Percentiles rank a stretch among this genome's conserved stretches.
Evolutionary conservation across 2,113 vertebrate genomes (phyloP).

Genomic region (Myodes glareolus): DNA sequence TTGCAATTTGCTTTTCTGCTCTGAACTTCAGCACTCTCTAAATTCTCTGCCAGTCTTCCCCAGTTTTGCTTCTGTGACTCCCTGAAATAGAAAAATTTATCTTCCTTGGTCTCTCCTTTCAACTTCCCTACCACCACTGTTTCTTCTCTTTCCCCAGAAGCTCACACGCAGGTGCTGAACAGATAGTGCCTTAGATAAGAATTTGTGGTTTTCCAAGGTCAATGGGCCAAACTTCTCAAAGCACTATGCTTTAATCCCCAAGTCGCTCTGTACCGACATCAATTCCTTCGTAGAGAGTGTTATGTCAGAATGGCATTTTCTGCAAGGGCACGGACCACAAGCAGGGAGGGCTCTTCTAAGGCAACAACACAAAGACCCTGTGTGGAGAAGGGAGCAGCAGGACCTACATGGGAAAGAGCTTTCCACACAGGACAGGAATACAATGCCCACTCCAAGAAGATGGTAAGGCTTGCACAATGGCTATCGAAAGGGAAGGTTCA

Average conservation of each 20-base stretch:
- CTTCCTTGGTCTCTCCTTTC: background rate
- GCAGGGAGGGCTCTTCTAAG: background rate
- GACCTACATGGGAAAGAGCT: background rate
- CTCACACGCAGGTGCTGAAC: background rate
- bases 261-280: background rate
- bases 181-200: background rate
- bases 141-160: background rate
- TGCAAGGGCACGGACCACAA: background rate
- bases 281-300: slow-evolving; percentile 19
- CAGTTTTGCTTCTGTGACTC: background rate
- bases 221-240: background rate
- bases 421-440: background rate
- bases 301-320: background rate
- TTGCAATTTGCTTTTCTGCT: background rate
- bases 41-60: background rate
- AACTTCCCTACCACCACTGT: background rate
- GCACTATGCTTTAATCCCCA: background rate
- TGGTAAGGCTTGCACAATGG: background rate
- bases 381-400: background rate
- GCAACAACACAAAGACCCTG: background rate
- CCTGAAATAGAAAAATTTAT: background rate
- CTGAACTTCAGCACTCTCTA: background rate
- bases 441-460: background rate
- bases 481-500: background rate
- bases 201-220: background rate